These are phyloP conservation scores for Stenopsyche tienmushanensis DNA, from an alignment of 1,140 invertebrate genomes.

Conservation along the genomic window DNA sequence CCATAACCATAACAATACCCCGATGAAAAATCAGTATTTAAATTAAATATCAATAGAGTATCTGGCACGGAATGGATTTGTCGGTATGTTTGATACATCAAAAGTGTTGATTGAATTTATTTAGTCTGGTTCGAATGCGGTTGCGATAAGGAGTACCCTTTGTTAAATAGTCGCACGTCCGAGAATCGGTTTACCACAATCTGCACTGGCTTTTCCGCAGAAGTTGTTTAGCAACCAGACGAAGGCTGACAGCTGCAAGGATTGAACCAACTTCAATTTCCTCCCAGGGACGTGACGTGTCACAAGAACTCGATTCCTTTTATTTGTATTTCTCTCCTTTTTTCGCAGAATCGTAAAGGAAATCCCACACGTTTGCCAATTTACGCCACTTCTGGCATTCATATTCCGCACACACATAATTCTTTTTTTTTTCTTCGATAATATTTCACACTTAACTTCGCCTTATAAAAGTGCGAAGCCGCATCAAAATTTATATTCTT, in stretches of 20 bases:
- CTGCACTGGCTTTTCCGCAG: background rate
- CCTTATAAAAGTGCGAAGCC: no score
- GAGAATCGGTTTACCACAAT: background rate
- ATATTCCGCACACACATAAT: background rate
- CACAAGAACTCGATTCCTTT: conserved; percentile 1
- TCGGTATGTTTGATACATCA: no score
- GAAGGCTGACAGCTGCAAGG: conserved; percentile 12
- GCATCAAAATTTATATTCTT: no score
- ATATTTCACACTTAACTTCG: no score
- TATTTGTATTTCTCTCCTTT: conserved; percentile 14
- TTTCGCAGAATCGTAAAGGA: background rate
- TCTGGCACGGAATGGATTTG: no score
- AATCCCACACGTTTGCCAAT: background rate
- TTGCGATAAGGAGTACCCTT: no score
- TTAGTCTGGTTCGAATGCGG: background rate
- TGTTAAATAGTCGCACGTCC: background rate
- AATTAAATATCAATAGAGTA: no score
- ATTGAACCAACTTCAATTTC: conserved; percentile 35
- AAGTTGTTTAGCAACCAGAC: no score
- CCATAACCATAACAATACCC: no score
- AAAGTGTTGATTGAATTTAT: no score
- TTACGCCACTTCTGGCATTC: background rate
- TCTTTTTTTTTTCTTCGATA: background rate
- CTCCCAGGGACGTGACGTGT: conserved; percentile 26
- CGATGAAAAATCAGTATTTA: no score